Evolutionary conservation across 2,113 vertebrate species (phyloP), one percentile per base, ranked within the genome.

Genomic region (Nannobrachium achirus): DNA sequence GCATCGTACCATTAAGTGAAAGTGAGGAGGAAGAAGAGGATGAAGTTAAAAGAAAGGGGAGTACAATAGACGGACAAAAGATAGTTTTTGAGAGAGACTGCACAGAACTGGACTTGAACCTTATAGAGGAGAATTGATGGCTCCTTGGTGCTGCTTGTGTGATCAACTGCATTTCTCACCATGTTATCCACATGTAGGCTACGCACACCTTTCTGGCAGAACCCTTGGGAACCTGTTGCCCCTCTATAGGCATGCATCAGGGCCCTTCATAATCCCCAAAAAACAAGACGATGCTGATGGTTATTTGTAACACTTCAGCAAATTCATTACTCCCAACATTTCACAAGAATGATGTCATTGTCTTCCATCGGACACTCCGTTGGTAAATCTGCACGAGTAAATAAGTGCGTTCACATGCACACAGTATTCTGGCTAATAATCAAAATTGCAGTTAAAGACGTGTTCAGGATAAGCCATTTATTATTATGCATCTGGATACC

Each of bases 101-200:
- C 72, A 92, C 91, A 76, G 94, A 94, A 83, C 90, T 94, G 79
- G 94, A 94, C 83, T 89, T 95, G 86, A 94, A 92, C 72, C 91
- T 93, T 64, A 94, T 95, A 83, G 93, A 95, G 85, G 94, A 95
- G 82, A 94, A 95, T 86, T 93, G 91, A 92, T 79, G 56, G 79
- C 74, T 81, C 63, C 64, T 56, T 68, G 80, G 78, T 69, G 82
- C 85, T 89, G 59, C 78, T 78, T 71, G 80, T 77, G 84, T 85
- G 75, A 74, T 77, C 71, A 77, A 80, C 62, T 66, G 64, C 71
- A 71, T 81, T 59, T 59, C 74, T 70, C 62, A 60, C 66, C 65
- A 69, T 69, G 59, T 75, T 66, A 85, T 85, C 83, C 84, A 83
- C 69, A 86, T 70, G 20, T 80, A 72, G 72, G 75, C 80, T 83